Percentiles rank a stretch among this genome's conserved stretches.
Evolutionary conservation across 2,797 vertebrate species (phyloP).

Genomic region (Dicrostonyx torquatus): DNA sequence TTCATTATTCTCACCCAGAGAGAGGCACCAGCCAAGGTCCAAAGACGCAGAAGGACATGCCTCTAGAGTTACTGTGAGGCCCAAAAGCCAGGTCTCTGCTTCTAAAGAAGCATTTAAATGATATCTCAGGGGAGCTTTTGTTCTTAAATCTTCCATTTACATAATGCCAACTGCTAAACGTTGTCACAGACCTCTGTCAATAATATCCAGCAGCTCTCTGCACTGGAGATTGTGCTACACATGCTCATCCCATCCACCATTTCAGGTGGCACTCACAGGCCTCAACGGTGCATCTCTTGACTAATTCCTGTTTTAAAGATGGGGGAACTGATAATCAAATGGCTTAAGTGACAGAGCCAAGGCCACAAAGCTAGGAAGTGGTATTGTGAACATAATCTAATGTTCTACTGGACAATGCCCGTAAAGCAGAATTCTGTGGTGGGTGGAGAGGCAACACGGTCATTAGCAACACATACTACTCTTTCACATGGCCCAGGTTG

Average conservation of each 20-base stretch:
- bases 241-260: not conserved
- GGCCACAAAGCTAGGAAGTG: conserved; percentile 3
- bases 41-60: not conserved
- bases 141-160: not conserved
- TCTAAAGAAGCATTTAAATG: conserved; percentile 39
- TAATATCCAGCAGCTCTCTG: not conserved
- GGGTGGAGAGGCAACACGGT: too few species aligned
- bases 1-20: conserved; percentile 1
- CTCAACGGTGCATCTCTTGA: not conserved
- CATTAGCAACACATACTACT: not conserved
- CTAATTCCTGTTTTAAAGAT: not conserved
- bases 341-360: not conserved
- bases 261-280: not conserved
- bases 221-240: not conserved
- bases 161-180: not conserved
- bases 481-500: not conserved
- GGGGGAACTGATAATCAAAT: not conserved
- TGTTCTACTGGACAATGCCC: not conserved
- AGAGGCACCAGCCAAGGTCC: conserved; percentile 10
- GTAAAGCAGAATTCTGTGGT: not conserved
- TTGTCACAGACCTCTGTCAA: not conserved
- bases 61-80: not conserved
- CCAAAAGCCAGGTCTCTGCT: not conserved
- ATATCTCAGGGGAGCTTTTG: not conserved
- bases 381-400: not conserved